These are phyloP conservation scores for Thera britannica DNA, from an alignment of 2,888 invertebrate species.

Conservation along the genomic window DNA sequence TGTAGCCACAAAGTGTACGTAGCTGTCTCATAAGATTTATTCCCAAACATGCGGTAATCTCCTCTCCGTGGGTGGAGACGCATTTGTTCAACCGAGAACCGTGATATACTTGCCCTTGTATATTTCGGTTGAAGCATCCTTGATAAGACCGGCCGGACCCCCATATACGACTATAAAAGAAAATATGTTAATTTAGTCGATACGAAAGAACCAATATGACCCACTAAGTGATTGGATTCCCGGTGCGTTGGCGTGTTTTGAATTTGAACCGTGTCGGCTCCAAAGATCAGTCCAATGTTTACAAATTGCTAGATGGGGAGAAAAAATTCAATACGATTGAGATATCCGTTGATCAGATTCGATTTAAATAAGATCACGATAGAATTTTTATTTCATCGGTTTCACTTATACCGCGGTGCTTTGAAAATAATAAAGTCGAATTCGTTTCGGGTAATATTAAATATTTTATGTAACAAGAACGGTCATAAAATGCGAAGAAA, in stretches of 20 bases:
- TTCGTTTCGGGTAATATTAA: constrained; percentile 50
- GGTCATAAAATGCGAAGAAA: constrained; percentile 57
- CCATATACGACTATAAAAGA: constrained; percentile 79
- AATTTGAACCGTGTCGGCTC: constrained; percentile 67
- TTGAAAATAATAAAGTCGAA: constrained; percentile 46
- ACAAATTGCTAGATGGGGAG: constrained; percentile 69
- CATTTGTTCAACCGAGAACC: constrained; percentile 71
- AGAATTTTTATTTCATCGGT: constrained; percentile 41
- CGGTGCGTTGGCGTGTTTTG: constrained; percentile 73
- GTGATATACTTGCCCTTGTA: constrained; percentile 66
- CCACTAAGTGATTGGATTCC: constrained; percentile 83
- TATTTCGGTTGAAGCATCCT: constrained; percentile 75
- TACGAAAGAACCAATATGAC: constrained; percentile 76
- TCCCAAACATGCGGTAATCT: constrained; percentile 78
- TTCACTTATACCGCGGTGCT: constrained; percentile 35
- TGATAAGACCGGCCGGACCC: constrained; percentile 75
- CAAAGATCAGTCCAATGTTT: constrained; percentile 75
- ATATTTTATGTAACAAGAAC: constrained; percentile 49
- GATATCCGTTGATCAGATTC: constrained; percentile 62
- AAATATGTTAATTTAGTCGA: constrained; percentile 82
- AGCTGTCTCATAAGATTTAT: constrained; percentile 80
- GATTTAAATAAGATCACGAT: constrained; percentile 57
- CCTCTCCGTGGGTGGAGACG: constrained; percentile 76
- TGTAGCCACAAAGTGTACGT: constrained; percentile 75
- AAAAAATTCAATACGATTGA: constrained; percentile 63